Evolutionary conservation across 1,140 invertebrate species (phyloP), one percentile per base, ranked within the genome.

Genomic region (Zeugodacus cucurbitae): DNA sequence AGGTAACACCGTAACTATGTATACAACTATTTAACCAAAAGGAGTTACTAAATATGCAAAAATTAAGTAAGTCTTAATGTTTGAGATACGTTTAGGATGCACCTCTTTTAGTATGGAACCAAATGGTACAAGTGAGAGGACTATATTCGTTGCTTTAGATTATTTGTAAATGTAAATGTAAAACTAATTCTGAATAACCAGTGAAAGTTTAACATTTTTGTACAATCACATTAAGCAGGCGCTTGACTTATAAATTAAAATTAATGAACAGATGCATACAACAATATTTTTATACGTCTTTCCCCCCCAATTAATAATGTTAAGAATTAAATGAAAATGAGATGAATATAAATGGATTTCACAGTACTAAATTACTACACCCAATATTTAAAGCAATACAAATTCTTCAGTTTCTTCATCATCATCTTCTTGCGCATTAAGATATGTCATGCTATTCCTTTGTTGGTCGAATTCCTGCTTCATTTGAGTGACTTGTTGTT

Each of bases 361-460:
- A 20, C 64, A 67, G 8, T 32, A 29, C 67, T 74, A 22, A 10
- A 74, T n/a, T n/a, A n/a, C n/a, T n/a, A n/a, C n/a, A n/a, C n/a
- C 17, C n/a, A 62, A 54, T 58, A 20, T 70, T 88, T 94, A 95
- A 86, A 96, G 91, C 91, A 96, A 93, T 89, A 95, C 96, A 94
- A 97, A 97, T 91, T 96, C 96, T 91, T 97, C 96, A 88, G 95
- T 96, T 91, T 96, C 96, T 90, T 95, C 94, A 89, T 96, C 95
- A 92, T 96, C 95, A 92, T 95, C 95, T 89, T 96, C 95, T 64
- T 94, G 93, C 57, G 94, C 93, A 94, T 37, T 82, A 94, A 58
- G 92, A 94, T 82, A 26, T 48, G 74, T 17, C 6, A 82, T 41
- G n/a, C 74, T 82, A 48, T 82, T 48, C 17, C 4, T 48, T n/a